phyloP scores from a whole-genome alignment of 2,797 vertebrate genomes.

The Ibycter americanus region DNA sequence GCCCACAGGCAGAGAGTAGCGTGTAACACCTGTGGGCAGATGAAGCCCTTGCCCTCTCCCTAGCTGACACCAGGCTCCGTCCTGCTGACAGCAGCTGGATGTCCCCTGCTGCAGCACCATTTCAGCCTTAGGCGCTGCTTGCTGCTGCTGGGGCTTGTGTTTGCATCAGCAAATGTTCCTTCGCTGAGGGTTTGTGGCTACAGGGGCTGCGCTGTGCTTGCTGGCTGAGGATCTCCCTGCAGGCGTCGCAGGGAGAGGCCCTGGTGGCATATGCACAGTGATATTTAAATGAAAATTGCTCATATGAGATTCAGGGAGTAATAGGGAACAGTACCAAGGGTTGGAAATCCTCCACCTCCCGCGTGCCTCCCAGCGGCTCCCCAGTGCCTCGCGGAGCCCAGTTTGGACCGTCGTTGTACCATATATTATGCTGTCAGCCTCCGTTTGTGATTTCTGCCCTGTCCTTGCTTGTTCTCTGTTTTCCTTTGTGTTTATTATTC shows the following conservation, averaged over 20 bases:
- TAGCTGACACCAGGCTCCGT: not conserved
- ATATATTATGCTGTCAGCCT: not conserved
- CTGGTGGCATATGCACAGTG: not conserved
- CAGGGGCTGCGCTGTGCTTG: not conserved
- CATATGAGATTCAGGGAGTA: not conserved
- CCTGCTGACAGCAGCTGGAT: not conserved
- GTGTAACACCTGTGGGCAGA: not conserved
- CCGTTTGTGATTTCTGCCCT: not conserved
- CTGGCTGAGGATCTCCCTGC: not conserved
- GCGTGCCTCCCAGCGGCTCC: not conserved
- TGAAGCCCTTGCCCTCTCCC: not conserved
- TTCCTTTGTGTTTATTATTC: slow-evolving; percentile 47
- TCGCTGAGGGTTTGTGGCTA: not conserved
- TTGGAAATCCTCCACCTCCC: not conserved
- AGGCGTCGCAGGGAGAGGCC: not conserved
- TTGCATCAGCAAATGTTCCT: not conserved
- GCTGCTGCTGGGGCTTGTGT: not conserved
- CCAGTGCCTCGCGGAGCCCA: not conserved
- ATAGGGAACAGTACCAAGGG: not conserved
- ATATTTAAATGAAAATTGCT: not conserved
- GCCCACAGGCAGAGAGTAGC: not conserved
- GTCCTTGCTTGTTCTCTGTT: slow-evolving; percentile 24
- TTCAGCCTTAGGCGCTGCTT: not conserved
- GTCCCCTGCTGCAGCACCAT: not conserved
- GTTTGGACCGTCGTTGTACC: not conserved